Base-by-base conservation (phyloP, 2,113 vertebrate species). In the Tachysurus vachellii region DNA sequence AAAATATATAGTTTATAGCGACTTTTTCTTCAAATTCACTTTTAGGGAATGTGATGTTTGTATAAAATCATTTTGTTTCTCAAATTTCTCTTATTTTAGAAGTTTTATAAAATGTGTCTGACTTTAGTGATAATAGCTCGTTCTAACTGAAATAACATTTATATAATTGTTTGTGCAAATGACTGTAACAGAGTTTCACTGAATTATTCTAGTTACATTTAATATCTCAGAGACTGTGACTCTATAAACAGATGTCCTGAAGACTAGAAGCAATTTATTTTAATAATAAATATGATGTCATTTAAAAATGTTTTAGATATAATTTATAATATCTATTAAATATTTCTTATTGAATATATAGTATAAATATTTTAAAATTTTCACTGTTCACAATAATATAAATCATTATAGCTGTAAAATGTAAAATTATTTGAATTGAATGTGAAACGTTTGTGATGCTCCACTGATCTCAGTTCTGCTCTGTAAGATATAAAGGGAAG, bases 381-480 rank as follows among this genome's bases (percentile, higher is more conserved):
- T 36, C 36, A 36, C 2, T 2, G 2, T 50, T n/a, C 9, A 64
- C 10, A n/a, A 3, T n/a, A 1, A 64, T 64, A 12, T 26, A n/a
- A 64, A 26, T 64, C 26, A 64, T 64, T 59, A 12, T 64, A n/a
- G 62, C 26, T 64, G 8, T 64, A 64, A 62, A 4, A 64, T n/a
- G 26, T 64, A 64, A n/a, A n/a, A n/a, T 1, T 71, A 21, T 71
- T 1, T 7, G 17, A 44, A 21, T 17, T 70, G 66, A 70, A 36
- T 36, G 28, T 70, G 66, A 70, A 82, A 79, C 23, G 44, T 76
- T 50, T 76, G 73, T 42, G 73, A 44, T 50, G 73, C 75, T 53
- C 50, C 75, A 77, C 75, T 77, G 75, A 77, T 13, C 75, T 54
- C 44, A 77, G 50, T n/a, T 57, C 53, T 44, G 36, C 54, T 57